Base-by-base conservation (phyloP, 1,140 invertebrate genomes). In the Archivesica marissinica region DNA sequence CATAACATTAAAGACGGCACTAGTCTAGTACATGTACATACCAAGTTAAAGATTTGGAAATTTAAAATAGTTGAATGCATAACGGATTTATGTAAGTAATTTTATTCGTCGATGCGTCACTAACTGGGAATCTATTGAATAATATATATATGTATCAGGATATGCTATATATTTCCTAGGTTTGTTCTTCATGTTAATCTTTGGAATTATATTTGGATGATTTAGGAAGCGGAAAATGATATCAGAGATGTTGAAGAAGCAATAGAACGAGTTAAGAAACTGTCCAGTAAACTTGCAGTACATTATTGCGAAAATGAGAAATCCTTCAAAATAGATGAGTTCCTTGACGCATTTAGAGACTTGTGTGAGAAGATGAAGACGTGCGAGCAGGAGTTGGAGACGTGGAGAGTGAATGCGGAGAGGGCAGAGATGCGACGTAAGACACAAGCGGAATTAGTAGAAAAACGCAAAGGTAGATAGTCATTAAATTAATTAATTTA, bases 191-290 rank as follows among this genome's bases (percentile, higher is more conserved):
- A n/a, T n/a, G n/a, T n/a, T n/a, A n/a, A n/a, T n/a, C n/a, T n/a
- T n/a, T n/a, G n/a, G n/a, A n/a, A n/a, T n/a, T n/a, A n/a, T n/a
- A n/a, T n/a, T 7, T 17, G 7, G 17, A 44, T 64, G 9, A 75
- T 50, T 74, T 30, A 75, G 70, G 47, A 61, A 64, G 56, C 81
- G 23, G 68, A 52, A 13, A 47, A 56, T 47, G 97, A 98, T 93
- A 95, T 98, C 77, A 93, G 95, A 1, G 96, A 96, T n/a, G 94
- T 98, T 20, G 96, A 98, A 90, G 95, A 96, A 74, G 96, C 97
- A 75, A 96, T 98, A 95, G 96, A 96, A 39, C 96, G 98, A 90
- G 95, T 99, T 3, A 97, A 98, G 88, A 95, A 95, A 35, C 85
- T 94, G 47, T 88, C 89, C 6, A 72, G 41, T 0, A 88, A 90